Evolutionary conservation across 30 jellyfish, hydroid and myxozoan genomes (phyloP).

Genomic region (Chrysaora quinquecirrha): DNA sequence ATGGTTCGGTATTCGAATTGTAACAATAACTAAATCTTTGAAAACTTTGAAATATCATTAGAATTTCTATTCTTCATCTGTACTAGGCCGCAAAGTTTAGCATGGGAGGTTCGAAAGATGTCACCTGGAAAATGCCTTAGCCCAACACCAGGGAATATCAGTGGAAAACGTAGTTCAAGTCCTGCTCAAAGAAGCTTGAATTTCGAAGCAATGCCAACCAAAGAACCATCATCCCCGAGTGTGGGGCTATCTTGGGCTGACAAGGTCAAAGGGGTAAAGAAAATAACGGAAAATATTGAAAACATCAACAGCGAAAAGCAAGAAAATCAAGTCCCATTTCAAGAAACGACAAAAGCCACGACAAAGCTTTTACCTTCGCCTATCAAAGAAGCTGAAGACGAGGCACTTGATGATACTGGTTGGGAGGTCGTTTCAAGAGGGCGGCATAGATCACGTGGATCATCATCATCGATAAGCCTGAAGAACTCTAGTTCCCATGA

Average conservation of each 20-base stretch:
- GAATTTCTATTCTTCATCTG: no score
- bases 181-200: conserved; percentile 69
- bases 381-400: conserved; percentile 35
- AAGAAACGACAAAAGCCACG: neutral
- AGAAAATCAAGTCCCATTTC: neutral
- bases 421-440: conserved; percentile 95
- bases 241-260: conserved; percentile 91
- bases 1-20: no score
- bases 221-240: conserved; percentile 16
- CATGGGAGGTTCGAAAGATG: conserved; percentile 99
- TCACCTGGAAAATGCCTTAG: conserved; percentile 91
- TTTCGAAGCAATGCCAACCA: conserved; percentile 50
- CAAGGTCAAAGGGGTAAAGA: conserved; percentile 79
- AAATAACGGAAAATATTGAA: conserved; percentile 2
- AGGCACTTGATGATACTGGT: conserved; percentile 77
- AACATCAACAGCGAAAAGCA: neutral
- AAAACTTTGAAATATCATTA: no score
- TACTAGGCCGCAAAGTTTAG: conserved; percentile 93
- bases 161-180: conserved; percentile 82
- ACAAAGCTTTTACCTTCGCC: conserved; percentile 1
- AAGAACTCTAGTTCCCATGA: conserved; percentile 56
- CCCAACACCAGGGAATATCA: conserved; percentile 74
- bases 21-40: no score
- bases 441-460: conserved; percentile 79
- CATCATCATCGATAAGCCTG: conserved; percentile 66